Evolutionary conservation across 2,888 invertebrate genomes (phyloP).

Genomic region (Sphaerophoria taeniata): DNA sequence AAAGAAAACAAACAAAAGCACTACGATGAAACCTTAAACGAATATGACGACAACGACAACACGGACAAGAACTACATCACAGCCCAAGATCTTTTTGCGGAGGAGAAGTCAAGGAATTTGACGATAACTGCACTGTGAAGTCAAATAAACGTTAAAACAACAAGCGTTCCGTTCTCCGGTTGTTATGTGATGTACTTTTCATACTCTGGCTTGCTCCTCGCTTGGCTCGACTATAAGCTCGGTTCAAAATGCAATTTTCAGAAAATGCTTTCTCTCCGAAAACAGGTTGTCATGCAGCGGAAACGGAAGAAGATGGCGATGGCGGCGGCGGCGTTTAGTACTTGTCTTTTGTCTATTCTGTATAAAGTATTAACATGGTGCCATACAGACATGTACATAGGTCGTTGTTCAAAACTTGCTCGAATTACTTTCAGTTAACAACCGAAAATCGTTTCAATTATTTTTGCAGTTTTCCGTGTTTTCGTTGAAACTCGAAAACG

Average conservation of each 20-base stretch:
- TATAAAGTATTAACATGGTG: not conserved
- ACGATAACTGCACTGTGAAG: conserved; percentile 26
- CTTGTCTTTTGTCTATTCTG: conserved; percentile 38
- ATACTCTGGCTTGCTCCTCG: conserved; percentile 26
- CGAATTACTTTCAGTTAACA: conserved; percentile 55
- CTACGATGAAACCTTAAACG: too few species aligned
- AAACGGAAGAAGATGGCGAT: conserved; percentile 27
- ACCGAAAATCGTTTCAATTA: conserved; percentile 63
- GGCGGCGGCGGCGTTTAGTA: not conserved
- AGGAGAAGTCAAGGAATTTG: not conserved
- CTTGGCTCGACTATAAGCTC: conserved; percentile 1
- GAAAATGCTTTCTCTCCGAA: conserved; percentile 46
- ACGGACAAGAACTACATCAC: not conserved
- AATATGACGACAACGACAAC: not conserved
- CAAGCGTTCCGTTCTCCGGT: not conserved
- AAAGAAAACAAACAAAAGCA: not conserved
- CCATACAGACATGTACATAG: not conserved
- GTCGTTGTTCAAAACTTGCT: conserved; percentile 35
- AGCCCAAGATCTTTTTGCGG: not conserved
- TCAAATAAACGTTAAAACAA: conserved; percentile 52
- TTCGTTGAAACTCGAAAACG: not conserved
- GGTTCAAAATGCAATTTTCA: conserved; percentile 50
- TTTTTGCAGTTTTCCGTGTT: conserved; percentile 21
- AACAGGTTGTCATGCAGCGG: conserved; percentile 59
- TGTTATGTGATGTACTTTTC: not conserved